A percentile compares a stretch with the other conserved stretches of the same genome.
These are phyloP conservation scores for Beris morrisii DNA, from an alignment of 2,888 invertebrate genomes.

Conservation along the genomic window DNA sequence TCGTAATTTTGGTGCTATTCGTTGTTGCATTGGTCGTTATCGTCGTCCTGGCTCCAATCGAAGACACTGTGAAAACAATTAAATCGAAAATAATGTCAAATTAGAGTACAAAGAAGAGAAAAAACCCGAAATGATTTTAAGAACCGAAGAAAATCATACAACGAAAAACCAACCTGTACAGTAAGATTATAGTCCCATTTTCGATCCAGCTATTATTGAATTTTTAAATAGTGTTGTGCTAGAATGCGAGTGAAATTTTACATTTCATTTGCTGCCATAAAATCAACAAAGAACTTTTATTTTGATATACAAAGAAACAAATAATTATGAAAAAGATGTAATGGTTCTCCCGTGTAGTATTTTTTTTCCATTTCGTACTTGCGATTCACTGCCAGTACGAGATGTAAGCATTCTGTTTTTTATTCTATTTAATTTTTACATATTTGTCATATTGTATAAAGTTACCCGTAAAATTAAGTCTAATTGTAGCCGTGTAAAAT, in stretches of 20 bases:
- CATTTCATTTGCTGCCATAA: constrained; percentile 28
- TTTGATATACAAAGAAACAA: too few species aligned
- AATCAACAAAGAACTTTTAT: not conserved
- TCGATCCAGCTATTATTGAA: not conserved
- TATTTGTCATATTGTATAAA: too few species aligned
- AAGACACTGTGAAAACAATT: constrained; percentile 59
- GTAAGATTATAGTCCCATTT: constrained; percentile 2
- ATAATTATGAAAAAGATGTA: too few species aligned
- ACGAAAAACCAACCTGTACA: not conserved
- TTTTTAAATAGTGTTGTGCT: constrained; percentile 11
- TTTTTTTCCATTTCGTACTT: too few species aligned
- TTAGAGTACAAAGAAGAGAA: constrained; percentile 12
- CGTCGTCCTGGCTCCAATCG: constrained; percentile 74
- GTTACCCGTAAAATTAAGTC: too few species aligned
- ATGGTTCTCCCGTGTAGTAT: too few species aligned
- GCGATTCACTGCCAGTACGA: too few species aligned
- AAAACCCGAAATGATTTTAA: not conserved
- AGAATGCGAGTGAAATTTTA: not conserved
- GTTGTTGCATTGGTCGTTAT: constrained; percentile 74
- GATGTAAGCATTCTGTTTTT: too few species aligned
- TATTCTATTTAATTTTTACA: too few species aligned
- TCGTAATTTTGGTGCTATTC: constrained; percentile 69
- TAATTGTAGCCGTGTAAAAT: too few species aligned
- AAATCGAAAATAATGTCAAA: constrained; percentile 35
- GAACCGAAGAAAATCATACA: constrained; percentile 21